Evolutionary conservation across 2,113 vertebrate species (phyloP).

Genomic region (Ploceus nigricollis): DNA sequence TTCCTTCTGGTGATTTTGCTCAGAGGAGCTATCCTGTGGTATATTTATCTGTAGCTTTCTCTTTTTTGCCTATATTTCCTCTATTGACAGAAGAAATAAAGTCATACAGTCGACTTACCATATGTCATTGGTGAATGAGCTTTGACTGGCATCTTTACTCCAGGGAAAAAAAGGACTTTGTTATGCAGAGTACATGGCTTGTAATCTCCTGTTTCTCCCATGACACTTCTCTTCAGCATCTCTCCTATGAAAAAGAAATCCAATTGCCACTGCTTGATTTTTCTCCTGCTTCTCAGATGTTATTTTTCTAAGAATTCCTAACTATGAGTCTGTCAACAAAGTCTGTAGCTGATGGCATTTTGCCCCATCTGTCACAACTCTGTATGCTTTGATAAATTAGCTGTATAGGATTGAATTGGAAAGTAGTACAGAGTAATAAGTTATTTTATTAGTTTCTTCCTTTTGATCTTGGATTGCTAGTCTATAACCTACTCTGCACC

Average conservation of each 20-base stretch:
- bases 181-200: background rate
- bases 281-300: background rate
- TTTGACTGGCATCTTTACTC: background rate
- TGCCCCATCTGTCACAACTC: background rate
- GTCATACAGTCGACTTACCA: background rate
- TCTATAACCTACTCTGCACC: slow-evolving; percentile 15
- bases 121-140: background rate
- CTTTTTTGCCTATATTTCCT: background rate
- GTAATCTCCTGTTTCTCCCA: background rate
- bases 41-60: background rate
- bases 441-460: slow-evolving; percentile 17
- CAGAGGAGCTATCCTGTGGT: background rate
- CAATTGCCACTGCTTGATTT: background rate
- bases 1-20: background rate
- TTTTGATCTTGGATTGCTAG: slow-evolving; percentile 11
- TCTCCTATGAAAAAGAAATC: background rate
- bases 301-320: background rate
- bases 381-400: slow-evolving; percentile 28
- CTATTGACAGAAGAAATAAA: background rate
- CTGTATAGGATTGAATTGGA: background rate
- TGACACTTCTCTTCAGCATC: background rate
- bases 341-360: background rate
- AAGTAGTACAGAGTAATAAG: background rate
- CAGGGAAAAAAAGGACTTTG: background rate
- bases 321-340: background rate